phyloP scores from a whole-genome alignment of 2,888 invertebrate genomes.

The Allacma fusca region DNA sequence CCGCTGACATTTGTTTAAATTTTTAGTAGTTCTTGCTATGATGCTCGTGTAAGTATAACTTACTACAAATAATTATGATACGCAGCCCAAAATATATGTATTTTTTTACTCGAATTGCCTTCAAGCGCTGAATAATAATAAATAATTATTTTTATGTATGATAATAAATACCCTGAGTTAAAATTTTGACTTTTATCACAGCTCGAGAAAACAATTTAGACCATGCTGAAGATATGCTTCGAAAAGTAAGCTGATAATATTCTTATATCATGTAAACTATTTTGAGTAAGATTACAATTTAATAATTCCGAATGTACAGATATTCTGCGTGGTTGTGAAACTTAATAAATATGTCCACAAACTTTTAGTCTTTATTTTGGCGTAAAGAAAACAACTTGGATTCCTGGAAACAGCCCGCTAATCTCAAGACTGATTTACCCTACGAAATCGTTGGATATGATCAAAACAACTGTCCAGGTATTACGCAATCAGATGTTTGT shows the following conservation, averaged over 20 bases:
- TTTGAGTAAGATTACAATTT: neutral
- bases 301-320: neutral
- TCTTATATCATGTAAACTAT: neutral
- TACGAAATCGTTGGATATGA: neutral
- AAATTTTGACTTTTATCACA: neutral
- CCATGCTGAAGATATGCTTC: constrained; percentile 28
- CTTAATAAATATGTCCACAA: neutral
- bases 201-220: constrained; percentile 27
- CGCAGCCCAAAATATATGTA: no score
- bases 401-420: neutral
- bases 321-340: neutral
- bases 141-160: neutral
- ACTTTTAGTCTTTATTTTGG: neutral
- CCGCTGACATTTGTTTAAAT: no score
- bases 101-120: no score
- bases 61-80: no score
- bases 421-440: neutral
- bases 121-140: neutral
- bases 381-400: neutral
- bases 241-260: constrained; percentile 15
- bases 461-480: neutral
- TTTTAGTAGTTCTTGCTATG: no score
- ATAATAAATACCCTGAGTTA: neutral
- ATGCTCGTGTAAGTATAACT: no score
- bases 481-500: neutral